Base-by-base conservation (phyloP, 2,113 vertebrate genomes). In the Puffinus mauretanicus region DNA sequence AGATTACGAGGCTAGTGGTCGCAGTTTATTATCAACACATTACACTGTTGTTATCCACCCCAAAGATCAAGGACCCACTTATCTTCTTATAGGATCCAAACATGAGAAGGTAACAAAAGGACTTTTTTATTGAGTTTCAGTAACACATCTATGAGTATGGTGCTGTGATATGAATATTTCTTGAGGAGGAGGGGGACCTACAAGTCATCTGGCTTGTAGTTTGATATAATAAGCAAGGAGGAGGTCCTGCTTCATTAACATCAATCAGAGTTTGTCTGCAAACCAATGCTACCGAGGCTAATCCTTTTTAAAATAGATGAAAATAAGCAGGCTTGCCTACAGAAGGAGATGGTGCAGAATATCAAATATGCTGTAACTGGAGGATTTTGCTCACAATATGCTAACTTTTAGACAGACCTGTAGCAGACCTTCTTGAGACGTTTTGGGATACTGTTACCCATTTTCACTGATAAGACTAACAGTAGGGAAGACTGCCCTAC, bases 61-160 rank as follows among this genome's bases (percentile, higher is more conserved):
- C 22, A 98, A 98, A 96, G 99, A 99, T 65, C 99, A 99, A 97
- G 98, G 98, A 16, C 99, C 99, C 0, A 99, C 99, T 27, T 99
- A 99, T 86, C 98, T 99, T 76, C 98, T 99, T 38, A 98, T 99
- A 73, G 98, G 99, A 91, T 99, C 99, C 55, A 98, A 97, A 84
- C 98, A 99, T 0, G 99, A 99, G 88, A 99, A 99, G 98, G 99
- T 99, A 97, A 77, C 29, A 55, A 79, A 82, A 62, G 11, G 44
- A 38, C 14, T 55, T 57, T 69, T 82, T 69, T 15, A 55, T 17
- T 60, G 51, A 66, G 22, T 83, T 95, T 87, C 69, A 72, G 21
- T 82, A 80, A 77, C 52, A 65, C 1, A 2, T 60, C 24, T 78
- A 1, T 55, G 22, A 83, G 40, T 49, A 26, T 54, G 51, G 12